Evolutionary conservation across 2,888 invertebrate genomes (phyloP), one percentile per base, ranked within the genome.

Genomic region (Drosophila prostipennis): DNA sequence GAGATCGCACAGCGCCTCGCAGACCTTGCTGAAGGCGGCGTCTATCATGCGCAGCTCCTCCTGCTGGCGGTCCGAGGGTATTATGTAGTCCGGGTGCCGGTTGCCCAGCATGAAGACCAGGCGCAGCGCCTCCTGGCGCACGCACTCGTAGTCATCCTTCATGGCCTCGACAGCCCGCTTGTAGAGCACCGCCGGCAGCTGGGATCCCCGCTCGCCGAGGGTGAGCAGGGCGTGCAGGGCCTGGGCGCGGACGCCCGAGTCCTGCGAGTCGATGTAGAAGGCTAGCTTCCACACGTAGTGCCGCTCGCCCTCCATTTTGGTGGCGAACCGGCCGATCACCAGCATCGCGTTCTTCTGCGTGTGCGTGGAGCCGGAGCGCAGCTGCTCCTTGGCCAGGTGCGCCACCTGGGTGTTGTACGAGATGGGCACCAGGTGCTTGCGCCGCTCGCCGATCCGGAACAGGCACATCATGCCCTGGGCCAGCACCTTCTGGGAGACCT

Each of bases 1-100:
- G 29, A 98, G 93, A 92, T 99, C 99, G 86, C 97, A 98, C 51
- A 99, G 96, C 0, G 97, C 95, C 55, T 96, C 96, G 90, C 99
- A 99, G 19, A 99, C 96, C 91, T 97, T 96, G 14, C 97, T 97
- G 93, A 99, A 99, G 0, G 98, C 98, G 90, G 99, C 98, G 91
- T 99, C 99, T 34, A 97, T 96, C 79, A 99, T 93, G 0, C 98
- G 94, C 78, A 98, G 94, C 63, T 97, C 96, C 77, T 98, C 97
- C 76, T 96, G 96, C 56, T 95, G 96, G 23, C 95, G 95, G 7
- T 80, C 57, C 94, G 94, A 13, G 95, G 93, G 34, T 94, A 94
- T 80, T 96, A 95, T 76, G 94, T 93, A 89, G 90, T 98, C 98
- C 2, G 98, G 96, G 92, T 97, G 97, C 52, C 96, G 94, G 80